These are phyloP conservation scores for Odontomachus brunneus DNA, from an alignment of 1,140 invertebrate genomes.

Conservation along the genomic window DNA sequence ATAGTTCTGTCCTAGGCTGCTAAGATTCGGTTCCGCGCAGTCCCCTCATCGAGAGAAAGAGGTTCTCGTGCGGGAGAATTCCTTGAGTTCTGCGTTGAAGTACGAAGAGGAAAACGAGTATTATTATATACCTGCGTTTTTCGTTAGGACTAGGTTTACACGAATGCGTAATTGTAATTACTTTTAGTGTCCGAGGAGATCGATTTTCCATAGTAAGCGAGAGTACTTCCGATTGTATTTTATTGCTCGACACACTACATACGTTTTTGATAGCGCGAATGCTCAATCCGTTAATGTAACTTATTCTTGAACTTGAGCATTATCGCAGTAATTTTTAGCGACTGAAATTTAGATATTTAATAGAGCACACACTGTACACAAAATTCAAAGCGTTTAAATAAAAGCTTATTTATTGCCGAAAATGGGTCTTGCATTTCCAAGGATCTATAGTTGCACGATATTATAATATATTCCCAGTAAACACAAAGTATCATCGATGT, in stretches of 20 bases:
- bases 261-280: conserved; percentile 67
- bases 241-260: conserved; percentile 61
- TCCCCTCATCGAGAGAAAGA: neutral
- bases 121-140: conserved; percentile 17
- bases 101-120: neutral
- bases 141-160: conserved; percentile 37
- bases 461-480: too few species aligned
- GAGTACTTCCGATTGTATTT: conserved; percentile 59
- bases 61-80: conserved; percentile 15
- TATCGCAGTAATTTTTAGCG: conserved; percentile 65
- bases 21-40: conserved; percentile 29
- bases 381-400: conserved; percentile 80
- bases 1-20: conserved; percentile 39
- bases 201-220: conserved; percentile 30
- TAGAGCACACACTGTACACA: conserved; percentile 77
- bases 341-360: conserved; percentile 69
- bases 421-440: neutral
- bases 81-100: conserved; percentile 16
- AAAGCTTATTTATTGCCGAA: conserved; percentile 82
- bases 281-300: conserved; percentile 33
- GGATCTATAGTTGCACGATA: neutral
- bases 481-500: too few species aligned
- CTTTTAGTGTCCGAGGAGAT: conserved; percentile 29
- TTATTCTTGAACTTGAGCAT: conserved; percentile 56
- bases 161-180: conserved; percentile 7